These are phyloP conservation scores for Neodiprion fabricii DNA, from an alignment of 1,140 invertebrate genomes.

Conservation along the genomic window DNA sequence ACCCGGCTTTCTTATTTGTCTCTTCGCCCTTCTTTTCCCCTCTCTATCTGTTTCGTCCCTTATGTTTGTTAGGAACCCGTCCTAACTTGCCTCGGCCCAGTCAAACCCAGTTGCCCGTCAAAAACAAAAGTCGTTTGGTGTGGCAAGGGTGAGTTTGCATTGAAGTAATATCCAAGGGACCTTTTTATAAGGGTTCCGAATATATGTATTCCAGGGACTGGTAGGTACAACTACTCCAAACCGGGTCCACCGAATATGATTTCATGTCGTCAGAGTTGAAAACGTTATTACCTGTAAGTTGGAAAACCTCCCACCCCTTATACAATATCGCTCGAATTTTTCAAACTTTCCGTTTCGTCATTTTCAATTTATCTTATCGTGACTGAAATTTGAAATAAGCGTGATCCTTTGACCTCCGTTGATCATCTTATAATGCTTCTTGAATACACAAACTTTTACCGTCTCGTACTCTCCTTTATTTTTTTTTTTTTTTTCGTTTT, in stretches of 20 bases:
- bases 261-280: not conserved
- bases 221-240: not conserved
- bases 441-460: not conserved
- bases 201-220: not conserved
- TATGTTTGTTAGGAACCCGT: not conserved
- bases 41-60: not conserved
- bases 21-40: not conserved
- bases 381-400: too few species aligned
- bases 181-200: not conserved
- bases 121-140: not conserved
- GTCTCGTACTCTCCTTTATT: not conserved
- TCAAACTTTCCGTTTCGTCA: not conserved
- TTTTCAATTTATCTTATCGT: not conserved
- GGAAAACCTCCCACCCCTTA: not conserved
- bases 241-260: not conserved
- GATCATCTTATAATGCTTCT: not conserved
- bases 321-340: not conserved
- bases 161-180: constrained; percentile 2
- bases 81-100: not conserved
- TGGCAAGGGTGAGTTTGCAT: not conserved
- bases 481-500: not conserved
- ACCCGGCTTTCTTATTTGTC: not conserved
- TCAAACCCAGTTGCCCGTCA: not conserved
- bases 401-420: not conserved
- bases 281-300: not conserved